Evolutionary conservation across 1,140 invertebrate species (phyloP).

Genomic region (Apis cerana): DNA sequence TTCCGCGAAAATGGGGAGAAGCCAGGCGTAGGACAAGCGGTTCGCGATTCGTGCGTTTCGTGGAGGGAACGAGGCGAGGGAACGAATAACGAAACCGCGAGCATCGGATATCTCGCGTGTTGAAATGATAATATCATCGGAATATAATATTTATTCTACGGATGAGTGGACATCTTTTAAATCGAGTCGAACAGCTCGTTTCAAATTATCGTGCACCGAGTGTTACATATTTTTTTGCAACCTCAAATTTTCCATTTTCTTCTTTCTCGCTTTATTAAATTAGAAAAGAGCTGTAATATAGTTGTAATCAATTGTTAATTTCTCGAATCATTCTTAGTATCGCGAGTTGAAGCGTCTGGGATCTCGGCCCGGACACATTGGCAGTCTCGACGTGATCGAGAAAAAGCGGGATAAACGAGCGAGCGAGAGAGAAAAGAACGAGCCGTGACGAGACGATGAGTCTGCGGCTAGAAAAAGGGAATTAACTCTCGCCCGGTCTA

Average conservation of each 20-base stretch:
- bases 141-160: no score
- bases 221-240: no score
- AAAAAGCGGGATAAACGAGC: constrained; percentile 23
- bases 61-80: neutral
- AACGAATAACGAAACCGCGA: constrained; percentile 8
- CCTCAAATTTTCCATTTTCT: no score
- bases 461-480: neutral
- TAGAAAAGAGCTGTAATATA: no score
- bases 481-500: constrained; percentile 18
- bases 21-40: neutral
- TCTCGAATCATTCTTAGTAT: no score
- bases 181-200: no score
- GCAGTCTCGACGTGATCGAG: neutral
- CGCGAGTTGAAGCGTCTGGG: neutral
- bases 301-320: no score
- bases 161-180: no score
- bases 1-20: neutral
- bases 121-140: no score
- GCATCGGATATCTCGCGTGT: neutral
- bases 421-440: neutral
- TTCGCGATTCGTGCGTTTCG: constrained; percentile 11
- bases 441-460: neutral
- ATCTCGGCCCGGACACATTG: neutral
- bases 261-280: no score
- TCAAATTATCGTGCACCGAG: no score